Base-by-base conservation (phyloP, 30 jellyfish, hydroid and myxozoan genomes). In the Hydractinia echinata region DNA sequence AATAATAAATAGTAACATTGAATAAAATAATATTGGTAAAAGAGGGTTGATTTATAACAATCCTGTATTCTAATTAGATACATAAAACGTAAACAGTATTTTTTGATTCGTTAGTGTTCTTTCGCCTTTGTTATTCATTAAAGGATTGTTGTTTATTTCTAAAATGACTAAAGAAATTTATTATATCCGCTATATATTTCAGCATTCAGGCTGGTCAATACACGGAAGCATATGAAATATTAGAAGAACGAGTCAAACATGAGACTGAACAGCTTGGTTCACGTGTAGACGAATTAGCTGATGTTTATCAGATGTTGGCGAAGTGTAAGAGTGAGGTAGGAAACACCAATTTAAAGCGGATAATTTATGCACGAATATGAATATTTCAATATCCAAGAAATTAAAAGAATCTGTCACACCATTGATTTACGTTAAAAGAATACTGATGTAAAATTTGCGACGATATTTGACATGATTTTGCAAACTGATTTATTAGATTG, bases 241-340 rank as follows among this genome's bases (percentile, higher is more conserved):
- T 89, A 50, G 95, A 89, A 89, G 96, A 84, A 76, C 87, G 91
- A 44, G 73, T 61, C 6, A 78, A 84, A 20, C 48, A 81, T 68
- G 96, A 89, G 51, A 86, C 81, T 30, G 79, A 79, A 14, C 89
- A 89, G 72, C 84, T 89, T 55, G 96, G 96, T 15, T 58, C 54
- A 19, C 78, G 96, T 18, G 83, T 84, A 54, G 96, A 84, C 51
- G 89, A 89, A 61, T 67, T 89, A 77, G 96, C 96, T 54, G 96
- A 89, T 48, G 80, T 89, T 53, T 89, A 84, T 52, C 96, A 89
- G 51, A 82, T 84, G 20, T 79, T 89, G 95, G 96, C 95, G 14
- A 90, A 90, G 60, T 90, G 97, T 70, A 90, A 90, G 73, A 90
- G 95, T 81, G 97, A 90, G 95, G 97, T 85, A 58, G 51, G 69